These are phyloP conservation scores for Drosophila koepferae DNA, from an alignment of 2,888 invertebrate species.

Conservation along the genomic window DNA sequence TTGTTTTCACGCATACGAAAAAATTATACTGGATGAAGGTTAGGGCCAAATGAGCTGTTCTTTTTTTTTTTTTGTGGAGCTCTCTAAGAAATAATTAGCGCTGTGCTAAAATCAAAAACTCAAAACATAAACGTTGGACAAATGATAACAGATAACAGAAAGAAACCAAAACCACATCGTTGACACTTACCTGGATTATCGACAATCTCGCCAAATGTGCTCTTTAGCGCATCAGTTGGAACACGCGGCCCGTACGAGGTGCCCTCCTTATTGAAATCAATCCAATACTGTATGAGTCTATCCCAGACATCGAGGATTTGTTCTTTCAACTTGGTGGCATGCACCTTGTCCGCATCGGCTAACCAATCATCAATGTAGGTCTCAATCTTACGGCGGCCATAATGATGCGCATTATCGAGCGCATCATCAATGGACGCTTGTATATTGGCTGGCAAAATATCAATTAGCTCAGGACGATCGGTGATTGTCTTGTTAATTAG, in stretches of 20 bases:
- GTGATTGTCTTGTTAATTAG: conserved; percentile 95
- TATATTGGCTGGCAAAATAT: conserved; percentile 89
- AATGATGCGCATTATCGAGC: conserved; percentile 96
- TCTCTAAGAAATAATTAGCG: conserved; percentile 8
- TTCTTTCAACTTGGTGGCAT: conserved; percentile 93
- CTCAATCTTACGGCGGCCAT: conserved; percentile 96
- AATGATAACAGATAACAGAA: conserved; percentile 34
- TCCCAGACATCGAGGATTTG: conserved; percentile 97
- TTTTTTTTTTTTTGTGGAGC: background rate
- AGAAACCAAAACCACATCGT: background rate
- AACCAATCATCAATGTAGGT: conserved; percentile 93
- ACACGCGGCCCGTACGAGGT: conserved; percentile 89
- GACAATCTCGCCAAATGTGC: conserved; percentile 89
- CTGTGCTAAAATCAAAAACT: conserved; percentile 32
- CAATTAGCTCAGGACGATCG: conserved; percentile 93
- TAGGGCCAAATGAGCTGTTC: conserved; percentile 27
- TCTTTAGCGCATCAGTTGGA: conserved; percentile 89
- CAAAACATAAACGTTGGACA: conserved; percentile 40
- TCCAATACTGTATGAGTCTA: conserved; percentile 96
- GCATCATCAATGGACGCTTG: conserved; percentile 92
- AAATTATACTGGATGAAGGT: conserved; percentile 41
- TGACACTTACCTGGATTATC: conserved; percentile 89
- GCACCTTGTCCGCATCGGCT: conserved; percentile 92
- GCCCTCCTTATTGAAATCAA: conserved; percentile 88
- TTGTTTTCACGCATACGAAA: conserved; percentile 57